Conservation (phyloP, 2,888 invertebrate species). For the Chymomyza caudatula region DNA sequence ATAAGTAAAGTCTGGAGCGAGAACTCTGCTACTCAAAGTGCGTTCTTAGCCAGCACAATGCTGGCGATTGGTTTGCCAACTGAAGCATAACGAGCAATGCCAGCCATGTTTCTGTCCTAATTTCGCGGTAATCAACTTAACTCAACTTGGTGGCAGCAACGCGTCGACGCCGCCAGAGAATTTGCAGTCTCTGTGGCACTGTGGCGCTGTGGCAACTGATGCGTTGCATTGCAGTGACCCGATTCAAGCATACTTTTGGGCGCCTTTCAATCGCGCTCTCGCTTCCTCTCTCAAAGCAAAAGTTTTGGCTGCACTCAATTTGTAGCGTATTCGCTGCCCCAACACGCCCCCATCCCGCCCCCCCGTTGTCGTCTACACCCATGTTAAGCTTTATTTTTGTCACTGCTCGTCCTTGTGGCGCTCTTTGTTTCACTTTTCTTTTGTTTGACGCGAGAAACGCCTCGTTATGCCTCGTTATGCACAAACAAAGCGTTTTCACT, state of each 20-base stretch:
- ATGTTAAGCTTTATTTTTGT: not conserved
- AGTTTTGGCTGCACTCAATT: conserved; percentile 19
- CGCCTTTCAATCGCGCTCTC: not conserved
- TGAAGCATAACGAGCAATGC: not conserved
- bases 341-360: not conserved
- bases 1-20: no score
- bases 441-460: conserved; percentile 50
- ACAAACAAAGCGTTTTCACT: conserved; percentile 64
- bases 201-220: not conserved
- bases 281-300: conserved; percentile 14
- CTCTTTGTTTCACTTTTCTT: conserved; percentile 13
- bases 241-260: not conserved
- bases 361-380: not conserved
- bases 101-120: not conserved
- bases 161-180: not conserved
- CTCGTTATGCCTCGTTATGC: conserved; percentile 61
- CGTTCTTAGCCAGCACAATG: no score
- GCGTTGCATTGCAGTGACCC: not conserved
- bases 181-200: not conserved
- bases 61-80: not conserved
- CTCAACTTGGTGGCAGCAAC: not conserved
- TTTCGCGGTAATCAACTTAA: not conserved
- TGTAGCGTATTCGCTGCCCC: not conserved
- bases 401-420: not conserved
- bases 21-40: no score